Conservation (phyloP, 2,888 invertebrate genomes). For the Phlogophora meticulosa region DNA sequence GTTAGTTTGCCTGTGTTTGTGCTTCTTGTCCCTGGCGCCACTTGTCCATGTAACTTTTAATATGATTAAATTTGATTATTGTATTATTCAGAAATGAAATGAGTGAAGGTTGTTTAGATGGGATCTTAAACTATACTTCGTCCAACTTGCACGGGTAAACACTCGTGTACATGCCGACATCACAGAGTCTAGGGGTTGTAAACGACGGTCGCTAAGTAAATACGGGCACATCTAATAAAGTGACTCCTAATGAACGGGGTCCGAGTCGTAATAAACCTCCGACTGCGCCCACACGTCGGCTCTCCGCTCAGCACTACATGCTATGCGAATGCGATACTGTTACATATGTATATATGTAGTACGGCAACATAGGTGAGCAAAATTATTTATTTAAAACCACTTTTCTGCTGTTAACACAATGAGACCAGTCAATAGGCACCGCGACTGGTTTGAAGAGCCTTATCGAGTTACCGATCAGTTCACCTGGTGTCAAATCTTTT, state of each 20-base stretch:
- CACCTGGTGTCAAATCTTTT: constrained; percentile 1
- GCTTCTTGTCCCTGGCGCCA: too few species aligned
- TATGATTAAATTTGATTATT: too few species aligned
- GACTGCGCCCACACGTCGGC: background rate
- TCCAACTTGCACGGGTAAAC: background rate
- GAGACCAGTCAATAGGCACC: background rate
- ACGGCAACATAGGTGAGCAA: too few species aligned
- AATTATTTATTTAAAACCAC: background rate
- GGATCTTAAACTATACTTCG: background rate
- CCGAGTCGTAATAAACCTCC: background rate
- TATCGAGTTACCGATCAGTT: background rate
- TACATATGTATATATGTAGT: background rate
- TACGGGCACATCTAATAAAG: constrained; percentile 28
- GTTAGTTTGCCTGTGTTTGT: too few species aligned
- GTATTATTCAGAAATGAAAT: background rate
- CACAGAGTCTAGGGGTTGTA: background rate
- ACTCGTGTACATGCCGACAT: background rate
- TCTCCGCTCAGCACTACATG: background rate
- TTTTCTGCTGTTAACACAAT: constrained; percentile 5
- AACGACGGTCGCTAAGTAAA: constrained; percentile 21
- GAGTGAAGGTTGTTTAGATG: background rate
- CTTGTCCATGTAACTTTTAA: too few species aligned
- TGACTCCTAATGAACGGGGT: constrained; percentile 28
- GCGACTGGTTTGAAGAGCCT: background rate
- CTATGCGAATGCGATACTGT: background rate